Conservation (phyloP, 64 coral and sea anemone species). For the Acropora yongei region DNA sequence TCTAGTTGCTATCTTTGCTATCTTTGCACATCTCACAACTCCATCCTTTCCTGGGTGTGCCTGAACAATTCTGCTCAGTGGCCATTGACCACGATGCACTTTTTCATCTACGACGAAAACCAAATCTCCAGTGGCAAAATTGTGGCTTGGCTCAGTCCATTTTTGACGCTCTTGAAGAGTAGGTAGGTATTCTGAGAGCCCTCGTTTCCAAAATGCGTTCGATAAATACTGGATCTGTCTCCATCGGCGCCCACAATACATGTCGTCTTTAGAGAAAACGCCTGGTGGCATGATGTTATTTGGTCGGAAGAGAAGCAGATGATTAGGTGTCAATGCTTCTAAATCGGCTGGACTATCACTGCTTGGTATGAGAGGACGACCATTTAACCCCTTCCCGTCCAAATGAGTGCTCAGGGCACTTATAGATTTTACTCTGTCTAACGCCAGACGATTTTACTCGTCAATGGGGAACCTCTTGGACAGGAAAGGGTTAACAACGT, state of each 20-base stretch:
- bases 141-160: background rate
- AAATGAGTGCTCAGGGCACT: too few relatives aligned
- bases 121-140: too few relatives aligned
- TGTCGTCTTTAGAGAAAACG: slow-evolving; percentile 14
- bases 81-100: too few relatives aligned
- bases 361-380: background rate
- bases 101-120: too few relatives aligned
- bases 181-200: slow-evolving; percentile 42
- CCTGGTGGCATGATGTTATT: slow-evolving; percentile 19
- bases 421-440: too few relatives aligned
- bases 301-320: slow-evolving; percentile 32
- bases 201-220: slow-evolving; percentile 26
- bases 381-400: background rate
- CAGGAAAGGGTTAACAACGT: background rate
- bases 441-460: too few relatives aligned
- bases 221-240: slow-evolving; percentile 27
- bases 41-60: too few relatives aligned
- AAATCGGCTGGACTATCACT: background rate
- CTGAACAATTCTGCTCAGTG: too few relatives aligned
- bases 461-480: too few relatives aligned
- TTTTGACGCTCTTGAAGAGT: slow-evolving; percentile 38
- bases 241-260: slow-evolving; percentile 12
- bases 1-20: too few relatives aligned
- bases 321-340: too few relatives aligned
- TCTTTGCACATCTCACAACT: too few relatives aligned